Percentiles rank a stretch among this genome's conserved stretches.
phyloP scores from a whole-genome alignment of 2,888 invertebrate genomes.

The Caenorhabditis wallacei region DNA sequence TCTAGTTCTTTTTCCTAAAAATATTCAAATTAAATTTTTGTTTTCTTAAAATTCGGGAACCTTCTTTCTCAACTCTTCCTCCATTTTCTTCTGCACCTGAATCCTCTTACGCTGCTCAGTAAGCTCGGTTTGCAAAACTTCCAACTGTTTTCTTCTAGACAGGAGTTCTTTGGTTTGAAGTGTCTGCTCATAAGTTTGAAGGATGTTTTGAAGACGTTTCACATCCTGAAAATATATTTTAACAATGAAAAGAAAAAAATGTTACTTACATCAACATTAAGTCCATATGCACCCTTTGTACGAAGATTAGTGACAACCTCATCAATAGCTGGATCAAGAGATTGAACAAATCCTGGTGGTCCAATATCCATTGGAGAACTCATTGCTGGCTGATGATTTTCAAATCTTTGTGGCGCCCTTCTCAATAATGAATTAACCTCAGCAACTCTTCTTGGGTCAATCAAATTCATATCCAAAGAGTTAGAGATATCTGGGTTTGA shows the following conservation, averaged over 20 bases:
- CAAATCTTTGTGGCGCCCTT: constrained; percentile 72
- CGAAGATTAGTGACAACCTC: constrained; percentile 70
- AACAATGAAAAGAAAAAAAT: background rate
- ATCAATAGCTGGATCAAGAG: constrained; percentile 68
- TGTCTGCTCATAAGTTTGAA: constrained; percentile 73
- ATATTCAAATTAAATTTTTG: background rate
- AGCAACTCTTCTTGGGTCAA: constrained; percentile 69
- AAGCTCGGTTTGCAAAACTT: constrained; percentile 73
- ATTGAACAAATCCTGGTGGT: constrained; percentile 69
- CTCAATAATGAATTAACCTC: constrained; percentile 71
- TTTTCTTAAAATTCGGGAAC: constrained; percentile 10
- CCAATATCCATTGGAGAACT: constrained; percentile 50
- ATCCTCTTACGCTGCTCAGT: constrained; percentile 71
- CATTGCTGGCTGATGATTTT: constrained; percentile 19
- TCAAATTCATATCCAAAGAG: constrained; percentile 64
- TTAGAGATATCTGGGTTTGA: constrained; percentile 59
- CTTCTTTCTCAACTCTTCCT: constrained; percentile 70
- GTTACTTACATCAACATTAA: constrained; percentile 62
- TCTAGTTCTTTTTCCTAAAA: constrained; percentile 71
- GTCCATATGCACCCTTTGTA: constrained; percentile 63
- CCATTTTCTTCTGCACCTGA: constrained; percentile 69
- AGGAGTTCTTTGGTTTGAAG: constrained; percentile 75
- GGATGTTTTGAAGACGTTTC: constrained; percentile 70
- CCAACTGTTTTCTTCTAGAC: constrained; percentile 69
- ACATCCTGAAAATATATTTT: constrained; percentile 73